These are phyloP conservation scores for Cancer borealis DNA, from an alignment of 2,888 invertebrate genomes.

Conservation along the genomic window DNA sequence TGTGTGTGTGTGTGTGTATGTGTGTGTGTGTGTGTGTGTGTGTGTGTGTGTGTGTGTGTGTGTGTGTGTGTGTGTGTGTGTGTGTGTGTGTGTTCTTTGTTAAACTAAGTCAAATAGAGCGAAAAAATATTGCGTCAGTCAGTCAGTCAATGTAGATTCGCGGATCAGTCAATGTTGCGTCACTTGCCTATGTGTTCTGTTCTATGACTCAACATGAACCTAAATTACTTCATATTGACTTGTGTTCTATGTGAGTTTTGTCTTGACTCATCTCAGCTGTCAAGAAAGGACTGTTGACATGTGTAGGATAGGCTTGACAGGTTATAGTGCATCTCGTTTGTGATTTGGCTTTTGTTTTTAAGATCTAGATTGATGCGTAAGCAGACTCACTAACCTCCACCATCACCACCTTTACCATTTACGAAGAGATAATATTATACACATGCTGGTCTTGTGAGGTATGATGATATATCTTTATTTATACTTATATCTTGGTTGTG, in stretches of 20 bases:
- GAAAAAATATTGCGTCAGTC: background rate
- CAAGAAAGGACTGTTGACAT: no score
- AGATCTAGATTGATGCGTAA: background rate
- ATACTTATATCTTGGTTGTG: background rate
- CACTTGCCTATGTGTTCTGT: background rate
- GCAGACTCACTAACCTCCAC: background rate
- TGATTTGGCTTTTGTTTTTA: no score
- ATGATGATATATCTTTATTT: background rate
- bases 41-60: slow-evolving; percentile 35
- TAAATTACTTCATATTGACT: no score
- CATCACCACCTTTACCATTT: no score
- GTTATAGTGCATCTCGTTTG: no score
- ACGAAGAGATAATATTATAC: background rate
- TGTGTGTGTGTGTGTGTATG: slow-evolving; percentile 29
- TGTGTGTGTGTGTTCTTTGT: background rate
- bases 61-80: slow-evolving; percentile 45
- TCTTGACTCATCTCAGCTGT: no score
- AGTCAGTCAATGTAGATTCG: background rate
- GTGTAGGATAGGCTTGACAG: no score
- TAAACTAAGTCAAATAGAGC: background rate
- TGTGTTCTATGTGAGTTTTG: no score
- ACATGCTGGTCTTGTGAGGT: background rate
- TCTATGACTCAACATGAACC: background rate
- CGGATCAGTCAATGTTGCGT: background rate
- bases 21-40: slow-evolving; percentile 31